Base-by-base conservation (phyloP, 2,113 vertebrate genomes). In the Burhinus oedicnemus region DNA sequence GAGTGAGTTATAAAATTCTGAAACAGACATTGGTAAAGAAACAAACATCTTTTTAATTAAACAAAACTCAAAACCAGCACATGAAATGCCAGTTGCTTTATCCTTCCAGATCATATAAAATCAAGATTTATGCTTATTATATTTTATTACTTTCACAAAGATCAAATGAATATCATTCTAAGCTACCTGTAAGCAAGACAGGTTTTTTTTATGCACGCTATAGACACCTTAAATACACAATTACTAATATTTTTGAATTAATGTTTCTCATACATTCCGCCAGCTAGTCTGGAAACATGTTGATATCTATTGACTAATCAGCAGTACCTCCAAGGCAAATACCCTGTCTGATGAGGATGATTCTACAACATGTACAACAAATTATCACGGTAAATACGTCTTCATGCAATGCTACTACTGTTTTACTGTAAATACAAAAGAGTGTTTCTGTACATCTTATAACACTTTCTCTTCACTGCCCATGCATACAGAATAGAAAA, bases 291-390 rank as follows among this genome's bases (percentile, higher is more conserved):
- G 78, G 77, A 92, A 70, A 87, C 7, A 2, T 29, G 68, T 66
- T 79, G 66, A 1, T 83, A 92, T 77, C 72, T 90, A 82, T 38
- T 79, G 89, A 90, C 72, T 87, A 87, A 92, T 91, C 79, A 89
- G 70, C 49, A 75, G 64, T 65, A 87, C 79, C 86, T 79, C 38
- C 47, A 65, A 90, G 71, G 82, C 72, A 90, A 94, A 94, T 47
- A 95, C 34, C 13, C 47, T 87, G 80, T 49, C 65, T 90, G 68
- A 92, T 20, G 1, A 62, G 64, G 47, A 79, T 70, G 61, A 87
- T 49, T 93, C 44, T 77, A 76, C 77, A 89, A 75, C 61, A 77
- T 51, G 51, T 89, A 77, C 57, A 94, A 96, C 68, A 94, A 93
- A 92, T 87, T 87, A 78, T 60, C 45, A 78, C 9, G 21, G 38